A percentile compares a stretch with the other conserved stretches of the same genome.
Conservation (phyloP, 1,140 invertebrate species). For the Drosophila tristis region DNA sequence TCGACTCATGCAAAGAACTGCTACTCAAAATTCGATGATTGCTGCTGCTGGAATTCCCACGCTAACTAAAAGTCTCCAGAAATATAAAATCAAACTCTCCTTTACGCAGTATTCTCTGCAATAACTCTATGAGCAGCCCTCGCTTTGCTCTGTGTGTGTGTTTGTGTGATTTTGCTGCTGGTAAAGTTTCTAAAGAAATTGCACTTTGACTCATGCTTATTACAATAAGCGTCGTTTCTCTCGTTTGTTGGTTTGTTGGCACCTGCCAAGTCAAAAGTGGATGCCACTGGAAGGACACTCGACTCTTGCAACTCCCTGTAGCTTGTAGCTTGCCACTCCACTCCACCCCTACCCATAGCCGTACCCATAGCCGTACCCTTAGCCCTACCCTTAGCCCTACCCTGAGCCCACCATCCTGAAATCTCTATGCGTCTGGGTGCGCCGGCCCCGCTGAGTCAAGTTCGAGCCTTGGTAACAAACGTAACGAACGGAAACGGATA, state of each 20-base stretch:
- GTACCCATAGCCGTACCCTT: background rate
- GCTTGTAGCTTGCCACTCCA: background rate
- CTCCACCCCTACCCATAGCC: background rate
- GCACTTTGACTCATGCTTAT: conserved; percentile 76
- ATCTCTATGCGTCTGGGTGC: conserved; percentile 27
- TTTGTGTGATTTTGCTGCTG: conserved; percentile 29
- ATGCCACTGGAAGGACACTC: conserved; percentile 48
- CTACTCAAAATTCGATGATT: too few species aligned
- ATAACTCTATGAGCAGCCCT: conserved; percentile 29
- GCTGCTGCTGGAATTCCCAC: too few species aligned
- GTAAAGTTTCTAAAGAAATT: conserved; percentile 72
- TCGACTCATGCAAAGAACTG: too few species aligned
- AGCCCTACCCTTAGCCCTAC: background rate
- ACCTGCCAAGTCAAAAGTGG: conserved; percentile 68
- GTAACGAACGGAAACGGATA: conserved; percentile 81
- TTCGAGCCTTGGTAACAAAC: conserved; percentile 68
- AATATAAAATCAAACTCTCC: background rate
- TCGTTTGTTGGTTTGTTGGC: conserved; percentile 51
- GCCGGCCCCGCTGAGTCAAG: conserved; percentile 33
- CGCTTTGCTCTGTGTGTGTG: conserved; percentile 15
- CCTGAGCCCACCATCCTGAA: background rate
- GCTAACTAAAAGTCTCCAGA: too few species aligned
- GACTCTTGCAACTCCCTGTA: conserved; percentile 17
- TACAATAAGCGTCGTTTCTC: conserved; percentile 59
- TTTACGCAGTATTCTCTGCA: background rate